These are phyloP conservation scores for Nymphalis c-album DNA, from an alignment of 2,888 invertebrate species.

Conservation along the genomic window DNA sequence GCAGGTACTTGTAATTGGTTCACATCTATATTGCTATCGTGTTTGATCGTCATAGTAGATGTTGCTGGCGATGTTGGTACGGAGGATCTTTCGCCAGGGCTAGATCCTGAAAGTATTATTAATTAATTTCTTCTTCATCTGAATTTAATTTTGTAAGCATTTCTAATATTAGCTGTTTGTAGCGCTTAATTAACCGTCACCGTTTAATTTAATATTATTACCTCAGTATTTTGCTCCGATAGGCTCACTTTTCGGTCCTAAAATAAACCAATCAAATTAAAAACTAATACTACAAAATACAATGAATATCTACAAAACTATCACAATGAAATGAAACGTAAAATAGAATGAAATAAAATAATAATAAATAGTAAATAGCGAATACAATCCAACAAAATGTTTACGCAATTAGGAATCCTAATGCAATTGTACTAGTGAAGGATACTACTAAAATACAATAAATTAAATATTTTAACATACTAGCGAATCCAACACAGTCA, in stretches of 20 bases:
- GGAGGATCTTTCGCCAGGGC: conserved; percentile 71
- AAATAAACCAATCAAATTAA: conserved; percentile 51
- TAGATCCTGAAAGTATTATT: conserved; percentile 59
- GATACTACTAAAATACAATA: too few relatives aligned
- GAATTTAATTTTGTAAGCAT: conserved; percentile 10
- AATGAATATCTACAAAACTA: not conserved
- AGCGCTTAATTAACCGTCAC: conserved; percentile 28
- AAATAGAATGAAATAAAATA: too few relatives aligned
- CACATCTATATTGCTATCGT: conserved; percentile 53
- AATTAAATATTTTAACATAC: too few relatives aligned
- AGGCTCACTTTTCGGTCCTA: conserved; percentile 62
- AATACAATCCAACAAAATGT: too few relatives aligned
- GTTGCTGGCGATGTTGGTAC: conserved; percentile 68
- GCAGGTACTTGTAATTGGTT: conserved; percentile 67
- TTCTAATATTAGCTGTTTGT: conserved; percentile 7
- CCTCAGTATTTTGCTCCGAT: conserved; percentile 60
- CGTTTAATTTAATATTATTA: conserved; percentile 42
- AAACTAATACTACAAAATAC: conserved; percentile 6
- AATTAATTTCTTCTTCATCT: not conserved
- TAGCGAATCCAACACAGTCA: too few relatives aligned
- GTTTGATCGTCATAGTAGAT: conserved; percentile 60
- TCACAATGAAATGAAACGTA: too few relatives aligned
- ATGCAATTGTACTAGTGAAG: too few relatives aligned
- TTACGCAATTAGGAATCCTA: too few relatives aligned
- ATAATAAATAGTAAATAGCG: too few relatives aligned